phyloP scores from a whole-genome alignment of 2,797 vertebrate genomes.

The Brachyrhaphis roseni region DNA sequence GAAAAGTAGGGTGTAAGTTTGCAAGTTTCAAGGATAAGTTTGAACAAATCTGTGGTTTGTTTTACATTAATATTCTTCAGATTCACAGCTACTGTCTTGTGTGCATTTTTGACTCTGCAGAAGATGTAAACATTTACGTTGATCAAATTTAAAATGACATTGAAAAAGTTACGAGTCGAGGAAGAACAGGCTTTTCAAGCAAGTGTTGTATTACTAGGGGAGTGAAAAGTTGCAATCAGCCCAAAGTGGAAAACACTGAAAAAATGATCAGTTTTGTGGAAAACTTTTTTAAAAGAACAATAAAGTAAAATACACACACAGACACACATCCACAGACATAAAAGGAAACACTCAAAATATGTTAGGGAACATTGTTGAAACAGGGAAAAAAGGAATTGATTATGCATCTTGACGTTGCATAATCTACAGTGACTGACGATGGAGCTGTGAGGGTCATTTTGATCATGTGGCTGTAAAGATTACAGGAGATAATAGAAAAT shows the following conservation, averaged over 20 bases:
- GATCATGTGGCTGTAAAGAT: neutral
- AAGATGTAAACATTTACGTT: neutral
- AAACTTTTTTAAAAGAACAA: slow-evolving; percentile 11
- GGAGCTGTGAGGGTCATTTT: slow-evolving; percentile 2
- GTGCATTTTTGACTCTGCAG: neutral
- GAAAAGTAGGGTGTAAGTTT: neutral
- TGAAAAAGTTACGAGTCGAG: neutral
- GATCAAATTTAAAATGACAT: neutral
- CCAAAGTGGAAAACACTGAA: slow-evolving; percentile 65
- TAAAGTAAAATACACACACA: slow-evolving; percentile 4
- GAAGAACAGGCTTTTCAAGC: neutral
- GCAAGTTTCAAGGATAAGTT: neutral
- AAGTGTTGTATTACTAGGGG: neutral
- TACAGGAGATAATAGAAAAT: neutral
- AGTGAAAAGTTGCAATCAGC: slow-evolving; percentile 37
- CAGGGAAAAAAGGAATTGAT: slow-evolving; percentile 28
- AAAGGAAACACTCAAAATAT: slow-evolving; percentile 5
- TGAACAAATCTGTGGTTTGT: neutral
- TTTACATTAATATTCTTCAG: neutral
- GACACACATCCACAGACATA: neutral
- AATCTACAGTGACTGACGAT: slow-evolving; percentile 31
- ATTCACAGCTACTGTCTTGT: neutral
- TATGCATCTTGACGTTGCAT: slow-evolving; percentile 29
- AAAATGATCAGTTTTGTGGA: slow-evolving; percentile 36
- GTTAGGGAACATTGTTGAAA: slow-evolving; percentile 2